These are phyloP conservation scores for Ceraclea dissimilis DNA, from an alignment of 2,888 invertebrate genomes.

Conservation along the genomic window DNA sequence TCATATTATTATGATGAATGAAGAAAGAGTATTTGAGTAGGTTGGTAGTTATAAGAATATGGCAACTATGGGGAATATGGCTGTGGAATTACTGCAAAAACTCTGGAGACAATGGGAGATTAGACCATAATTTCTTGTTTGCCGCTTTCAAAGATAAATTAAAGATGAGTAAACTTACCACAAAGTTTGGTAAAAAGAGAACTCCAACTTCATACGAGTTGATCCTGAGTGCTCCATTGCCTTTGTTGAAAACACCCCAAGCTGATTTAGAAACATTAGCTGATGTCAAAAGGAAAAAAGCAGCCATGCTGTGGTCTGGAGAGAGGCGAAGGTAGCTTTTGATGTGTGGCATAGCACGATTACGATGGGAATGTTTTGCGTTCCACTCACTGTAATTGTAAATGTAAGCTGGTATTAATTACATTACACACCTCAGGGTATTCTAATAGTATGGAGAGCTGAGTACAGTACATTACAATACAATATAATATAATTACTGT, in stretches of 20 bases:
- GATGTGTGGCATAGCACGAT: slow-evolving; percentile 88
- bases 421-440: no score
- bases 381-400: slow-evolving; percentile 71
- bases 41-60: no score
- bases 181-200: slow-evolving; percentile 72
- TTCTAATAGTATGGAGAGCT: no score
- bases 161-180: slow-evolving; percentile 51
- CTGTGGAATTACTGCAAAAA: no score
- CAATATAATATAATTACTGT: slow-evolving; percentile 49
- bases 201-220: slow-evolving; percentile 91
- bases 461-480: no score
- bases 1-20: no score
- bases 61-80: no score
- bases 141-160: no score
- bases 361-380: slow-evolving; percentile 59
- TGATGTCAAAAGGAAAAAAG: slow-evolving; percentile 85
- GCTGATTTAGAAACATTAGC: slow-evolving; percentile 96
- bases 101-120: no score
- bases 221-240: slow-evolving; percentile 54
- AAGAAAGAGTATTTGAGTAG: no score
- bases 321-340: slow-evolving; percentile 81
- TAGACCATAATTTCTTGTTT: no score
- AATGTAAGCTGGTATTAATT: no score
- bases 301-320: slow-evolving; percentile 55
- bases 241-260: slow-evolving; percentile 73